Percentiles rank a stretch among this genome's conserved stretches.
phyloP scores from a whole-genome alignment of 2,797 vertebrate genomes.

The Phyllotis vaccarum region DNA sequence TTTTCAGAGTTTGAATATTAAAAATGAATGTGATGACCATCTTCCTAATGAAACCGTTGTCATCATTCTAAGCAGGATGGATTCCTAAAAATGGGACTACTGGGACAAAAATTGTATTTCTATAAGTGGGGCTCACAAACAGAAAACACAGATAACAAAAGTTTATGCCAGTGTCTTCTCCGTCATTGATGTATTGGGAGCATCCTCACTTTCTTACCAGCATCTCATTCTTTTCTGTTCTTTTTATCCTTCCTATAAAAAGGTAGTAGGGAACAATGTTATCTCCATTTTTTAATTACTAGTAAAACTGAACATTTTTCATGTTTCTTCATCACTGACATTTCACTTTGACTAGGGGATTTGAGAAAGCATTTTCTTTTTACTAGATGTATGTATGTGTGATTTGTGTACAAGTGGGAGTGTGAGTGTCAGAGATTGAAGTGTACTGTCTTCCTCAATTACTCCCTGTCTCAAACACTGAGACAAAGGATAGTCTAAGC shows the following conservation, averaged over 20 bases:
- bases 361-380: neutral
- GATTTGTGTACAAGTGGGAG: neutral
- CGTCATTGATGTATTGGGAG: neutral
- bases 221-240: neutral
- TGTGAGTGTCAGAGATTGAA: neutral
- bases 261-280: neutral
- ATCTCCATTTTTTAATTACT: slow-evolving; percentile 23
- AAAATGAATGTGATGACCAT: slow-evolving; percentile 54
- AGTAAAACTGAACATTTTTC: slow-evolving; percentile 15
- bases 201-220: neutral
- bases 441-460: neutral
- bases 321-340: neutral
- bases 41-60: slow-evolving; percentile 48
- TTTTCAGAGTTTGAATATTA: slow-evolving; percentile 55
- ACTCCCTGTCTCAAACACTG: too few relatives aligned
- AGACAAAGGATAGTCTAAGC: neutral
- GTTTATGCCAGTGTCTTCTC: slow-evolving; percentile 17
- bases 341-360: slow-evolving; percentile 37
- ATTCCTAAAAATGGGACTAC: slow-evolving; percentile 43
- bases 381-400: neutral
- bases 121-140: neutral
- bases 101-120: slow-evolving; percentile 20
- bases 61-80: slow-evolving; percentile 30
- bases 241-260: neutral
- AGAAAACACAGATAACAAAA: slow-evolving; percentile 29